Evolutionary conservation across 2,888 invertebrate species (phyloP), one percentile per base, ranked within the genome.

Genomic region (Lepetodrilus schrolli): DNA sequence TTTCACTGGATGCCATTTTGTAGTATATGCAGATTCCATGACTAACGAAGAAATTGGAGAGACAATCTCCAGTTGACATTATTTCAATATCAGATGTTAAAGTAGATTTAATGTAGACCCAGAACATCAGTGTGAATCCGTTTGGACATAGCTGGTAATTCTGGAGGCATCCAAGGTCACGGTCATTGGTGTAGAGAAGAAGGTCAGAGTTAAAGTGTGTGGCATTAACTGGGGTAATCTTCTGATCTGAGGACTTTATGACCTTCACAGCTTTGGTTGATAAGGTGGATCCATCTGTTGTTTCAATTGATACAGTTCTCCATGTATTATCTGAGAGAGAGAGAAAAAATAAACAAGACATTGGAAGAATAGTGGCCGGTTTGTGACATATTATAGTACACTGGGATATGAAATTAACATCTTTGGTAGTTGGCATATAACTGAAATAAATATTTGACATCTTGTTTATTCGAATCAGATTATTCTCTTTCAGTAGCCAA

Each of bases 131-230:
- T 17, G 72, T 72, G 48, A 72, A 72, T 17, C 72, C 72, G 21
- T 23, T 10, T 2, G 72, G 66, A 48, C 72, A 72, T 7, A 66
- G 66, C 5, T 47, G 13, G 21, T 36, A 47, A 26, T 66, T 34
- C 4, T 66, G 65, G 47, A 72, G 51, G 48, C 72, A 72, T 7
- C 48, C 65, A 43, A 47, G 47, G 48, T 72, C 72, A 47, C 65
- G 47, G 34, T 43, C 36, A 8, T 58, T 2, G 5, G 48, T 13
- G n/a, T 43, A 20, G 4, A 72, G 20, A 10, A 26, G 65, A 1
- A 23, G 43, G 37, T 68, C 43, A 30, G 43, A 30, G n/a, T 8
- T 58, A 7, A 58, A 34, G 30, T 26, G 13, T 17, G 34, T 30
- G 43, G 4, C 10, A 17, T 48, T 17, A 17, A 17, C 21, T 1